These are phyloP conservation scores for Scolopax rusticola DNA, from an alignment of 2,797 vertebrate species.

Conservation along the genomic window DNA sequence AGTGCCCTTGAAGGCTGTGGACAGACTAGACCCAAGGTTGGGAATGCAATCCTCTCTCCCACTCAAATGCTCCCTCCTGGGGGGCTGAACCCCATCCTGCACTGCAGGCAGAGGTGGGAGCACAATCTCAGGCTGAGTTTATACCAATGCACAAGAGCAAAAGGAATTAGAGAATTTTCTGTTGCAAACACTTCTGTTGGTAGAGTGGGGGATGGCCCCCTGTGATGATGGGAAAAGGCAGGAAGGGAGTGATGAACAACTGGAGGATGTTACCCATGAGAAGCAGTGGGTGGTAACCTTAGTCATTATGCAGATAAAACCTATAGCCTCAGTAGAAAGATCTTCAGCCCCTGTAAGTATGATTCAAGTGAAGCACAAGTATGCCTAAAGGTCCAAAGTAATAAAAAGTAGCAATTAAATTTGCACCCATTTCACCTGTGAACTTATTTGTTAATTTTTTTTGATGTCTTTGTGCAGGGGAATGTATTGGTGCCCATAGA, in stretches of 20 bases:
- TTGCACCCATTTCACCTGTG: not conserved
- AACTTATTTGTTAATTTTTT: not conserved
- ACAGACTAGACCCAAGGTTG: not conserved
- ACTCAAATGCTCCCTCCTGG: not conserved
- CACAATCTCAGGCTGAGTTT: not conserved
- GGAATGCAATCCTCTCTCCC: not conserved
- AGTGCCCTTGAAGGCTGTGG: constrained; percentile 17
- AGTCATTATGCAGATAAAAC: not conserved
- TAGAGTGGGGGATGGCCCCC: fast-evolving
- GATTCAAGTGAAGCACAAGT: not conserved
- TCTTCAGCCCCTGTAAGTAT: not conserved
- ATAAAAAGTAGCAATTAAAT: not conserved
- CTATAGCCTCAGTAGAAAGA: not conserved
- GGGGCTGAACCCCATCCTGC: fast-evolving
- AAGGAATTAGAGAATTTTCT: not conserved
- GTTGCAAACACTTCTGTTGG: not conserved
- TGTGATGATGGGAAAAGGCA: not conserved
- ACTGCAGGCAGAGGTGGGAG: not conserved
- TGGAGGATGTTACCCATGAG: not conserved
- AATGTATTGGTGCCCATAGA: not conserved
- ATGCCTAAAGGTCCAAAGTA: not conserved
- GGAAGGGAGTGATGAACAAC: not conserved
- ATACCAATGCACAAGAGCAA: not conserved
- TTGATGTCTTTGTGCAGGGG: not conserved
- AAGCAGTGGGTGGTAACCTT: not conserved